phyloP scores from a whole-genome alignment of 1,140 invertebrate genomes.

The Harpegnathos saltator region DNA sequence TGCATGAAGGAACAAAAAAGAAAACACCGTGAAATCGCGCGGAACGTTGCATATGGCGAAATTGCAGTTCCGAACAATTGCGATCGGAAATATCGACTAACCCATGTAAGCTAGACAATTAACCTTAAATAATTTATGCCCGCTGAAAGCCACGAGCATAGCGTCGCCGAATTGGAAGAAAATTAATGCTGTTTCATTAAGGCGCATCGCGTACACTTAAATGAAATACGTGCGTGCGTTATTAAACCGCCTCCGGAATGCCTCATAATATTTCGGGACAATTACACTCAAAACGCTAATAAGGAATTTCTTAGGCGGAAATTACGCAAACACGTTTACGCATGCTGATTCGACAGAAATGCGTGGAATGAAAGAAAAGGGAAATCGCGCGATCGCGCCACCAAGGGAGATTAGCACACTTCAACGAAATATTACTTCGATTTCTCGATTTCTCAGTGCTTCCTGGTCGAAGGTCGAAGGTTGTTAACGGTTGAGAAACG shows the following conservation, averaged over 20 bases:
- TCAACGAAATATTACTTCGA: too few species aligned
- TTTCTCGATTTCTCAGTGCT: too few species aligned
- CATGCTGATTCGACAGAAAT: background rate
- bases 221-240: constrained; percentile 58
- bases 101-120: constrained; percentile 15
- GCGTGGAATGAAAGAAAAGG: too few species aligned
- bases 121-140: constrained; percentile 38
- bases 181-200: constrained; percentile 53
- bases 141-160: background rate
- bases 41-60: background rate
- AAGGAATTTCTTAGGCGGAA: background rate
- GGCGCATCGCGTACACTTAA: constrained; percentile 31
- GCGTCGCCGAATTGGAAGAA: constrained; percentile 16
- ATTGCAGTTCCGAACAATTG: background rate
- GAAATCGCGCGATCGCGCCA: too few species aligned
- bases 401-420: too few species aligned
- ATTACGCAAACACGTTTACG: background rate
- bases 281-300: constrained; percentile 32
- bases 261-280: constrained; percentile 29
- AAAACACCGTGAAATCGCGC: background rate
- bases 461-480: too few species aligned
- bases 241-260: constrained; percentile 42
- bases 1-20: too few species aligned
- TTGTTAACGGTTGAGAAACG: too few species aligned
- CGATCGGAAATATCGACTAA: constrained; percentile 1